Conservation (phyloP, 1,140 invertebrate genomes). For the Tribolium madens region DNA sequence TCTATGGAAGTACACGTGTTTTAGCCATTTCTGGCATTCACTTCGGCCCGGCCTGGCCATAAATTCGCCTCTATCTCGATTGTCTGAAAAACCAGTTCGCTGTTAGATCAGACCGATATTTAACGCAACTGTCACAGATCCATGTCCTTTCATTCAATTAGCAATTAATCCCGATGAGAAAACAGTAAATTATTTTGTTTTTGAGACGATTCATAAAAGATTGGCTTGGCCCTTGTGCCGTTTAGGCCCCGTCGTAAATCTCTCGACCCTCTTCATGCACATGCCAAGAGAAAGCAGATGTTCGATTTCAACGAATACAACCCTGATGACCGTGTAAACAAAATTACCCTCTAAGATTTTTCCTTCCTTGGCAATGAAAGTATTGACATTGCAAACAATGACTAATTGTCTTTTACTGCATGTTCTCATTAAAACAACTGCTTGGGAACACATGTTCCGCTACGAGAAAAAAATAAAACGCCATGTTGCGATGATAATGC, state of each 20-base stretch:
- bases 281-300: slow-evolving; percentile 12
- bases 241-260: slow-evolving; percentile 23
- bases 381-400: slow-evolving; percentile 22
- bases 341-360: slow-evolving; percentile 1
- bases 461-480: neutral
- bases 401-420: slow-evolving; percentile 1
- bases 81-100: slow-evolving; percentile 54
- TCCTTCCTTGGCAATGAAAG: neutral
- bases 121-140: slow-evolving; percentile 9
- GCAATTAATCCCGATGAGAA: neutral
- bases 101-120: slow-evolving; percentile 33
- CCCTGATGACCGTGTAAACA: slow-evolving; percentile 4
- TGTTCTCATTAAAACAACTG: slow-evolving; percentile 5
- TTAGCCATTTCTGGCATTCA: slow-evolving; percentile 55
- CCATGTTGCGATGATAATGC: neutral
- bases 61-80: slow-evolving; percentile 53
- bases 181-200: neutral
- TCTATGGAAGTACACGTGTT: slow-evolving; percentile 57
- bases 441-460: neutral
- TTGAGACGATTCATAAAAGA: neutral
- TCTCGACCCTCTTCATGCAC: neutral
- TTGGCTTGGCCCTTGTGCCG: neutral
- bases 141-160: slow-evolving; percentile 16
- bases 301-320: slow-evolving; percentile 9
- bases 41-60: slow-evolving; percentile 43